Evolutionary conservation across 2,888 invertebrate genomes (phyloP).

Genomic region (Lepetodrilus schrolli): DNA sequence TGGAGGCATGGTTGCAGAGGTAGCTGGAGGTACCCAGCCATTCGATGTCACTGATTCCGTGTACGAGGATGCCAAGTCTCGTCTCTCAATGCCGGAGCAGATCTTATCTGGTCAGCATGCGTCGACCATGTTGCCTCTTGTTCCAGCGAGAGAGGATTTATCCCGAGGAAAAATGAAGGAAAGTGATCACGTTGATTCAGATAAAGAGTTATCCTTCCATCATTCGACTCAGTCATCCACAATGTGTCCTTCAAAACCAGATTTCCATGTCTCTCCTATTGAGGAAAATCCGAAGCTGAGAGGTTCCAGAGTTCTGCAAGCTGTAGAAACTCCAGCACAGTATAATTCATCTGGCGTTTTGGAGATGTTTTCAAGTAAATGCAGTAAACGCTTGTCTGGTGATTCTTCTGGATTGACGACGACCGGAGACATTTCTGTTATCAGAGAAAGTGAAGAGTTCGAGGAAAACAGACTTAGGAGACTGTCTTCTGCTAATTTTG

Average conservation of each 20-base stretch:
- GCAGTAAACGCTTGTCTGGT: background rate
- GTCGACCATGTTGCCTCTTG: background rate
- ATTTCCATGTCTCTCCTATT: background rate
- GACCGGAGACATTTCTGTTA: too few species aligned
- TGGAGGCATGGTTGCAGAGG: background rate
- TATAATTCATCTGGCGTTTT: background rate
- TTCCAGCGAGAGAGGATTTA: background rate
- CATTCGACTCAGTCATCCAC: background rate
- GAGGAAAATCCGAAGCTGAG: too few species aligned
- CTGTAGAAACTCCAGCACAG: background rate
- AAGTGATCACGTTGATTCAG: background rate
- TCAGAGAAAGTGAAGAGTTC: too few species aligned
- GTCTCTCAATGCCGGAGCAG: background rate
- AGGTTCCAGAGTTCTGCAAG: too few species aligned
- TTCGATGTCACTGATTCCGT: background rate
- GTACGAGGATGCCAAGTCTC: constrained; percentile 8
- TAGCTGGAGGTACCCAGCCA: background rate
- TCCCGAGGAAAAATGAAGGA: background rate
- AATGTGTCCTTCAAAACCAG: background rate
- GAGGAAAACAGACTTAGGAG: too few species aligned
- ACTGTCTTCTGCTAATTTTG: too few species aligned
- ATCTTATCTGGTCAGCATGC: background rate
- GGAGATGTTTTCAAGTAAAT: too few species aligned
- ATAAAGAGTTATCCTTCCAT: background rate
- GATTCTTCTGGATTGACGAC: background rate